Evolutionary conservation across 2,888 invertebrate genomes (phyloP), one percentile per base, ranked within the genome.

Genomic region (Sarcophaga subvicina): DNA sequence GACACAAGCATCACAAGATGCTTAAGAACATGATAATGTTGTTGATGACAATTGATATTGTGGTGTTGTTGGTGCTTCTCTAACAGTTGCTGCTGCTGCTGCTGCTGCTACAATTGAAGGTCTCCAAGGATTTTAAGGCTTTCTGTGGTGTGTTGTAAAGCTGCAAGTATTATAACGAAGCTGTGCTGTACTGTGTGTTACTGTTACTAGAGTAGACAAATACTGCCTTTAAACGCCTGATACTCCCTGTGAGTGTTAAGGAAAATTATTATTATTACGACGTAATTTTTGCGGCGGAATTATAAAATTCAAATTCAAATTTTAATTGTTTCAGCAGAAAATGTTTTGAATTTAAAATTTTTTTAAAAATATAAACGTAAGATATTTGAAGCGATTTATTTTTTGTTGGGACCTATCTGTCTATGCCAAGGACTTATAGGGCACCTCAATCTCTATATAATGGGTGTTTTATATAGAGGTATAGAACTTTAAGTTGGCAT

Each of bases 101-200:
- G 22, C 27, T 71, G 62, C 47, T 70, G 69, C 73, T 70, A 59
- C 73, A 69, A 59, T 75, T 84, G 83, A 84, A 80, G 84, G 80
- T 85, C 84, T 80, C 84, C 76, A 76, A 85, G 80, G 84, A 85
- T 76, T 80, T 54, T 14, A 54, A 54, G 62, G 25, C 77, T 72
- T 67, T 83, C 66, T 49, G 17, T 71, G 49, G 49, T 77, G 25
- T 54, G 17, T 4, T 17, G 12, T 54, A 62, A 10, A 20, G 67
- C 78, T 67, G 71, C 78, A 72, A 77, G 60, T 59, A 77, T 71
- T 63, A 37, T 37, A 37, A 37, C 37, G 37, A 37, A 76, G 76
- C 70, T 69, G 63, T 14, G 76, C 70, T 69, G 63, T 14, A 5
- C 76, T 62, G 59, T 27, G 49, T 20, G 12, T 47, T 8, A 20